Percentiles rank a stretch among this genome's conserved stretches.
Conservation (phyloP, 1,140 invertebrate genomes). For the Antheraea mylitta region DNA sequence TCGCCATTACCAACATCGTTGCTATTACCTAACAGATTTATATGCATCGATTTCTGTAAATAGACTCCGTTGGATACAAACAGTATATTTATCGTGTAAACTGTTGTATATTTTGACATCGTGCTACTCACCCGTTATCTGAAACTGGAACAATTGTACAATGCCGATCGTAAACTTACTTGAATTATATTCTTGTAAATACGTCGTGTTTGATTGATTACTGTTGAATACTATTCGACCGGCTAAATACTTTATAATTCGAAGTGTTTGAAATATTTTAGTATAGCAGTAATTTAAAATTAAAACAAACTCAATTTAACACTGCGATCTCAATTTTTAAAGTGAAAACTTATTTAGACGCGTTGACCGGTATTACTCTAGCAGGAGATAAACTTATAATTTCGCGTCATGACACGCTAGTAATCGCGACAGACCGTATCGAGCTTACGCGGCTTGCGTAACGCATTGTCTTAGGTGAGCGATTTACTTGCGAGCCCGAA, state of each 20-base stretch:
- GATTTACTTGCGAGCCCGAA: too few relatives aligned
- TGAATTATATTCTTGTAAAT: conserved; percentile 40
- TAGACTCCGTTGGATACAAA: background rate
- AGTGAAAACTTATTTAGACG: background rate
- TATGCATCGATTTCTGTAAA: background rate
- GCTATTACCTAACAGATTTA: background rate
- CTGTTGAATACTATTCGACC: background rate
- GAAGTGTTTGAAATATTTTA: background rate
- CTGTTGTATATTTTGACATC: conserved; percentile 2
- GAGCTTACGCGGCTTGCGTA: too few relatives aligned
- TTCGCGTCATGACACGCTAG: too few relatives aligned
- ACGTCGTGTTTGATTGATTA: conserved; percentile 17
- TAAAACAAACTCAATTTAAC: background rate
- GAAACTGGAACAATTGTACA: conserved; percentile 39
- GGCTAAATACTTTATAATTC: background rate
- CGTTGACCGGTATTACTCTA: too few relatives aligned
- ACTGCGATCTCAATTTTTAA: too few relatives aligned
- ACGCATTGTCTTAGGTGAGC: too few relatives aligned
- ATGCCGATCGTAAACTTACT: conserved; percentile 31
- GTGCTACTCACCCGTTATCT: conserved; percentile 4
- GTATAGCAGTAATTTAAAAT: background rate
- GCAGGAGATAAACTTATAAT: too few relatives aligned
- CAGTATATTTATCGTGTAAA: conserved; percentile 1
- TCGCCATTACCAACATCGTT: background rate
- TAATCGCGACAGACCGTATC: too few relatives aligned